Percentiles rank a stretch among this genome's conserved stretches.
Conservation (phyloP, 2,113 vertebrate genomes). For the Chaetodon auriga region DNA sequence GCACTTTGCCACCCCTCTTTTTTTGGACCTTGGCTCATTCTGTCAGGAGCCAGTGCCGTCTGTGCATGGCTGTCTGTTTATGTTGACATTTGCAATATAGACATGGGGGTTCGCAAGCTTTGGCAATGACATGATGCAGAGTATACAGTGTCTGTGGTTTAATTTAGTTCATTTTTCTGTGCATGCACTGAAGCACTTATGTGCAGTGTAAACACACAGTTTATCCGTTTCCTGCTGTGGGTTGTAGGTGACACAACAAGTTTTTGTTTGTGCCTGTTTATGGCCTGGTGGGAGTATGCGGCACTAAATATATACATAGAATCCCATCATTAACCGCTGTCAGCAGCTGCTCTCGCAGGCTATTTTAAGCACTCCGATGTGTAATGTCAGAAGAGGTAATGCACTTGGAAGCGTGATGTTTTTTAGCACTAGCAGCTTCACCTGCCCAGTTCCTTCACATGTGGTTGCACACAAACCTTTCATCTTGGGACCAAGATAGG, state of each 20-base stretch:
- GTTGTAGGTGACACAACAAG: slow-evolving; percentile 40
- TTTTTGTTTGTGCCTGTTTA: slow-evolving; percentile 75
- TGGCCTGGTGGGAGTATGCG: slow-evolving; percentile 42
- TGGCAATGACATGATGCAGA: neutral
- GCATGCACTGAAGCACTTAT: neutral
- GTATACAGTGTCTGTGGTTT: slow-evolving; percentile 17
- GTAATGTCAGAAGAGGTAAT: slow-evolving; percentile 74
- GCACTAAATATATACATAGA: slow-evolving; percentile 51
- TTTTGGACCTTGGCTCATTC: slow-evolving; percentile 25
- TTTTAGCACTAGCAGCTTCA: slow-evolving; percentile 62
- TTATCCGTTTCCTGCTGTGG: neutral
- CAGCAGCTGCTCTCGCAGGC: slow-evolving; percentile 61
- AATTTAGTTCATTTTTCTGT: slow-evolving; percentile 14
- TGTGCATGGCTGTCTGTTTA: slow-evolving; percentile 24
- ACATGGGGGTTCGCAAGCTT: neutral
- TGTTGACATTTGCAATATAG: slow-evolving; percentile 40
- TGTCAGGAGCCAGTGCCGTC: slow-evolving; percentile 5
- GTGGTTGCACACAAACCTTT: slow-evolving; percentile 60
- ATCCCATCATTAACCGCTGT: slow-evolving; percentile 74
- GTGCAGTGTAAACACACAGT: slow-evolving; percentile 25
- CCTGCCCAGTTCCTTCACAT: slow-evolving; percentile 72
- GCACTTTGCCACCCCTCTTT: neutral
- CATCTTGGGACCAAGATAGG: slow-evolving; percentile 35
- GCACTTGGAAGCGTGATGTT: slow-evolving; percentile 64
- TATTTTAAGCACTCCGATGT: slow-evolving; percentile 78